These are phyloP conservation scores for Plagodis pulveraria DNA, from an alignment of 2,888 invertebrate genomes.

Conservation along the genomic window DNA sequence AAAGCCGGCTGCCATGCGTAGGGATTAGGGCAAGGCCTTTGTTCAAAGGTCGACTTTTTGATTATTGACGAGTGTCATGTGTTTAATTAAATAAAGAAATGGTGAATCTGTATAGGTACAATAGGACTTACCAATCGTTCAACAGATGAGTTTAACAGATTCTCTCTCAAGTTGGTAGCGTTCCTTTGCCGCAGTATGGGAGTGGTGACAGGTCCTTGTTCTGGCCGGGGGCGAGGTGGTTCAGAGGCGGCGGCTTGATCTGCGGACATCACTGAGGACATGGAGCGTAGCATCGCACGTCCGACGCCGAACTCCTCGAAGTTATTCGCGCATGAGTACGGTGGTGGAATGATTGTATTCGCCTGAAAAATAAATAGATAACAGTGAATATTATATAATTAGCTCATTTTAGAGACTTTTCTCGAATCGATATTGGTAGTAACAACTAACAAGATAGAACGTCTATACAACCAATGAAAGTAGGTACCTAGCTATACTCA, in stretches of 20 bases:
- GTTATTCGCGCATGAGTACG: slow-evolving; percentile 92
- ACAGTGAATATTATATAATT: no score
- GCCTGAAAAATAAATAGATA: slow-evolving; percentile 75
- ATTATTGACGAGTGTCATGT: no score
- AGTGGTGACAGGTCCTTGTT: slow-evolving; percentile 33
- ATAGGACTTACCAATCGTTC: slow-evolving; percentile 16
- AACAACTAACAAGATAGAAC: no score
- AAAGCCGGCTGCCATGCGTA: no score
- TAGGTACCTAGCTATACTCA: no score
- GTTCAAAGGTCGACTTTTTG: no score
- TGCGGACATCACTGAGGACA: slow-evolving; percentile 80
- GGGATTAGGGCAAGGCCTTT: no score
- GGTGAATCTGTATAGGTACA: no score
- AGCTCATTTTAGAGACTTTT: no score
- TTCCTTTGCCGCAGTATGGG: slow-evolving; percentile 33
- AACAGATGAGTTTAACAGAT: slow-evolving; percentile 53
- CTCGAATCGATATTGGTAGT: no score
- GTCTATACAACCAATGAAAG: no score
- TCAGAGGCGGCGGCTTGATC: neutral
- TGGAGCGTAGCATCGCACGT: slow-evolving; percentile 82
- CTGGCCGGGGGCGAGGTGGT: slow-evolving; percentile 45
- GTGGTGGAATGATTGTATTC: slow-evolving; percentile 92
- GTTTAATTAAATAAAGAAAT: no score
- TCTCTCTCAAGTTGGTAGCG: slow-evolving; percentile 61
- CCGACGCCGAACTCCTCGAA: slow-evolving; percentile 85